These are phyloP conservation scores for Echinops telfairi DNA, from an alignment of 2,113 vertebrate species.

Conservation along the genomic window DNA sequence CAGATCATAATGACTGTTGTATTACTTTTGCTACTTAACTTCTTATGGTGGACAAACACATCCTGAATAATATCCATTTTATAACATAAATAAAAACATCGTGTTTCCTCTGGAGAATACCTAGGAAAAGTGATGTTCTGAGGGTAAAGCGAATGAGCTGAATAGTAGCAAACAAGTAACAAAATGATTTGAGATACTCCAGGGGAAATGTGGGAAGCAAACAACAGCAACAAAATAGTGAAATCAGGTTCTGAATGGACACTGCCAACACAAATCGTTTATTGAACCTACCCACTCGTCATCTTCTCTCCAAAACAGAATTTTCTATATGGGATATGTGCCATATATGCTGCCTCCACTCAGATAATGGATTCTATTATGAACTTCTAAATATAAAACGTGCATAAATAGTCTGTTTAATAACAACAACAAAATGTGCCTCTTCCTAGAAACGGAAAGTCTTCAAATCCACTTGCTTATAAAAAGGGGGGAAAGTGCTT, in stretches of 20 bases:
- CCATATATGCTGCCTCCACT: background rate
- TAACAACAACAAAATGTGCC: background rate
- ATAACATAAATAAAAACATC: too few relatives aligned
- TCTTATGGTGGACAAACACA: background rate
- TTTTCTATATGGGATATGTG: too few relatives aligned
- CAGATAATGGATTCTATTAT: background rate
- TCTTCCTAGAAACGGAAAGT: background rate
- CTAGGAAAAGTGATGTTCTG: background rate
- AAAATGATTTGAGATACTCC: conserved; percentile 15
- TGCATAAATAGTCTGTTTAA: background rate
- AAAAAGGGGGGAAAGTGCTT: background rate
- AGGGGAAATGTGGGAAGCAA: background rate
- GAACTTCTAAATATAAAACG: too few relatives aligned
- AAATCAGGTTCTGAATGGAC: conserved; percentile 14
- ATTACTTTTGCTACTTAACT: background rate
- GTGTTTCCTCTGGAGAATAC: background rate
- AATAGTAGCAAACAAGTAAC: background rate
- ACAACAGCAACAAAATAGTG: background rate
- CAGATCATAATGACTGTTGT: background rate
- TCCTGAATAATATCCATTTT: background rate
- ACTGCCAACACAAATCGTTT: conserved; percentile 17
- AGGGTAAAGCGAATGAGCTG: background rate
- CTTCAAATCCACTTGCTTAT: background rate
- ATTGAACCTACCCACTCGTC: background rate
- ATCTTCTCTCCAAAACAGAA: background rate